Conservation (phyloP, 2,797 vertebrate species). For the Scolopax bukidnonensis region DNA sequence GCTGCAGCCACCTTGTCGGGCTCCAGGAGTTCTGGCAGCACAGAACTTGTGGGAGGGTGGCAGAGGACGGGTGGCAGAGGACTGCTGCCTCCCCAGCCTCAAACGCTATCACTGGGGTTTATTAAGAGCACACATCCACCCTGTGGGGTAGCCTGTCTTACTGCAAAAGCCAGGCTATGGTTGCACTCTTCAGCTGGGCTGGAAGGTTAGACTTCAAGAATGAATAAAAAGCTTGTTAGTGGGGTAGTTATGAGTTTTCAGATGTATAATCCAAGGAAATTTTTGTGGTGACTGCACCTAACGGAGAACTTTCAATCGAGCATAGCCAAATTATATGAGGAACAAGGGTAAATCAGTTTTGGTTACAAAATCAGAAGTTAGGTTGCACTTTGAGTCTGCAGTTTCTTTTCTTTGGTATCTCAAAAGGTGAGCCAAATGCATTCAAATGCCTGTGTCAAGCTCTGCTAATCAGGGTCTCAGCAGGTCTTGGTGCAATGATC, state of each 20-base stretch:
- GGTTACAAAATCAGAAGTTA: not conserved
- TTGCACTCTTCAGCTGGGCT: not conserved
- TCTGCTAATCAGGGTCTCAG: not conserved
- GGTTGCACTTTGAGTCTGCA: not conserved
- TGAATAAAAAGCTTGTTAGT: not conserved
- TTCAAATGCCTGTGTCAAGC: not conserved
- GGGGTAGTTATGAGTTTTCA: not conserved
- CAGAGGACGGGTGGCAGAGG: not conserved
- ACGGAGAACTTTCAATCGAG: not conserved
- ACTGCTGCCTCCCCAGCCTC: not conserved
- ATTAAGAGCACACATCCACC: rapidly evolving
- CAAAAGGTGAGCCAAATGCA: not conserved
- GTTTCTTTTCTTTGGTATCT: not conserved
- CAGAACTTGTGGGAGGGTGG: not conserved
- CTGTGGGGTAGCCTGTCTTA: rapidly evolving
- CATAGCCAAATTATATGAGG: not conserved
- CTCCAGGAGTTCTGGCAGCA: not conserved
- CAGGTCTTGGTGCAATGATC: not conserved
- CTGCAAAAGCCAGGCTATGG: not conserved
- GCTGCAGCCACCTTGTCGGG: rapidly evolving
- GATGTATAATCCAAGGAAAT: not conserved
- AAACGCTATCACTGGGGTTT: not conserved
- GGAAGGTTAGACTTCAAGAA: not conserved
- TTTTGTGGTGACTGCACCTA: not conserved
- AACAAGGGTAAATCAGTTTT: not conserved